Evolutionary conservation across 2,888 invertebrate species (phyloP), one percentile per base, ranked within the genome.

Genomic region (Amphipyra berbera): DNA sequence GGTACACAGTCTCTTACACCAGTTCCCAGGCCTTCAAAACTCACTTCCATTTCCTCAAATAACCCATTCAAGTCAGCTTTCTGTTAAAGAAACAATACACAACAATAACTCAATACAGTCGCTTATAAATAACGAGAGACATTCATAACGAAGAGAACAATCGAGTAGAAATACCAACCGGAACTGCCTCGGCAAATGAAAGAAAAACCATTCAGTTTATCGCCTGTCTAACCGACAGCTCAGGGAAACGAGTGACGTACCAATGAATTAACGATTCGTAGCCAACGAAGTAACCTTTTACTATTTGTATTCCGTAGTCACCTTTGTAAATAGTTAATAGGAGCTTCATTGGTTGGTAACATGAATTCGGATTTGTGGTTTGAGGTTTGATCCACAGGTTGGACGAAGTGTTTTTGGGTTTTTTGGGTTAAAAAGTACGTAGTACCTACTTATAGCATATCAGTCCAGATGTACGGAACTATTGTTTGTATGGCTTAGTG

Each of bases 211-310:
- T 46, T 61, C 38, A 50, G 46, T 42, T 61, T 13, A 46, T 40
- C 42, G 40, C 9, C 42, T 44, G 54, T 55, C 47, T 49, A 40
- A 55, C 55, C 33, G 65, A 61, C 74, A 61, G 61, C 41, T 13
- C 37, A 42, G 33, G 67, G 60, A 67, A 74, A 46, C 35, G 35
- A 12, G 10, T 73, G 62, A 74, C 62, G 56, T 47, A 45, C 48
- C 62, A 74, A 71, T 62, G 71, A 67, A 67, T 70, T 62, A 74
- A 67, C 74, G 55, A 73, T 70, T 66, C 30, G 52, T 63, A 45
- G 14, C 40, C 49, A 38, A 54, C 13, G 41, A 7, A 4, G n/a
- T 71, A 71, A 61, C 71, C 71, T 66, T 71, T 63, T 61, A 46
- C 56, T 50, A 40, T 53, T 48, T 27, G 45, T 61, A n/a, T 54